Percentiles rank a stretch among this genome's conserved stretches.
These are phyloP conservation scores for Notoglanidium macrostoma DNA, from an alignment of 2,797 vertebrate species.

Conservation along the genomic window DNA sequence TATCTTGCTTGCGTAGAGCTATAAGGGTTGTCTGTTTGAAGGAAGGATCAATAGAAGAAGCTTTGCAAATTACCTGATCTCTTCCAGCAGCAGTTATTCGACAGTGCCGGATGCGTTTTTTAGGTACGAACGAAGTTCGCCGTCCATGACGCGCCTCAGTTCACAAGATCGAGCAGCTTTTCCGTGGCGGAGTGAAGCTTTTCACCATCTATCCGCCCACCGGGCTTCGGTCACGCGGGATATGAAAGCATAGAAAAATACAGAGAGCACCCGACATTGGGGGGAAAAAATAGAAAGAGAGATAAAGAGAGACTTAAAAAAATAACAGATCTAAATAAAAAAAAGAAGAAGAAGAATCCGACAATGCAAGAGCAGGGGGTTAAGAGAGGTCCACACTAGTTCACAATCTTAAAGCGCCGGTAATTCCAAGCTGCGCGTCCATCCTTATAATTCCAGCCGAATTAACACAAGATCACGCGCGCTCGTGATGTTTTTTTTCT, in stretches of 20 bases:
- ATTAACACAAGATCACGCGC: conserved; percentile 52
- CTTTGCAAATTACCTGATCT: conserved; percentile 73
- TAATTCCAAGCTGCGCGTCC: conserved; percentile 80
- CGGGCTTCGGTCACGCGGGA: conserved; percentile 57
- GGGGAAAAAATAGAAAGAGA: neutral
- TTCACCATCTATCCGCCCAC: conserved; percentile 70
- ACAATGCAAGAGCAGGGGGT: conserved; percentile 8
- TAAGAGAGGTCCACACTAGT: conserved; percentile 68
- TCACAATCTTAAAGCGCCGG: conserved; percentile 57
- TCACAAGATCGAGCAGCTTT: conserved; percentile 64
- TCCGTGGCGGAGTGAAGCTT: conserved; percentile 68
- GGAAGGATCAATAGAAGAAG: conserved; percentile 5
- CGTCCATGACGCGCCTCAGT: conserved; percentile 81
- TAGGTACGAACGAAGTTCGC: conserved; percentile 80
- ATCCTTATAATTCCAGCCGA: conserved; percentile 74
- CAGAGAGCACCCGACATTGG: conserved; percentile 31
- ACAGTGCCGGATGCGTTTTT: conserved; percentile 77
- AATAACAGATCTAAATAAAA: neutral
- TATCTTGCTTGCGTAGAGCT: neutral
- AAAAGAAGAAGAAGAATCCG: conserved; percentile 15
- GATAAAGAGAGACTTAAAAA: neutral
- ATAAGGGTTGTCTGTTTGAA: neutral
- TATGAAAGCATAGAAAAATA: conserved; percentile 42
- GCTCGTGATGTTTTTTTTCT: conserved; percentile 42
- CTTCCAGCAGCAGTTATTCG: conserved; percentile 81